A percentile compares a stretch with the other conserved stretches of the same genome.
phyloP scores from a whole-genome alignment of 2,888 invertebrate species.

The Drosophila nr. perissopoda region DNA sequence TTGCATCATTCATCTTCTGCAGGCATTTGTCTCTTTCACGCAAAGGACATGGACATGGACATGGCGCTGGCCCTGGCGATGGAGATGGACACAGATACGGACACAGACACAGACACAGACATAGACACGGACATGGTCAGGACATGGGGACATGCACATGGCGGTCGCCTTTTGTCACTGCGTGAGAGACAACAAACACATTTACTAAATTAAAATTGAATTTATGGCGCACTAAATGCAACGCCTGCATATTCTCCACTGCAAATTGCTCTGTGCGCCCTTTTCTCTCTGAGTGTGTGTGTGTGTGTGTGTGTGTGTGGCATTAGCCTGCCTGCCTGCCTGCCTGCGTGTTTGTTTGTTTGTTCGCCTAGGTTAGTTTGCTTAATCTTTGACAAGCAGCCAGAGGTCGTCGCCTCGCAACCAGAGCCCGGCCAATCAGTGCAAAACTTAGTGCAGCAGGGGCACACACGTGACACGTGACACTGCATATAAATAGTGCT shows the following conservation, averaged over 20 bases:
- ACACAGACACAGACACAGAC: conserved; percentile 6
- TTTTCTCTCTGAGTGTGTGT: background rate
- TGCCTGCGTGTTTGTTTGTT: conserved; percentile 57
- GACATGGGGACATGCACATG: conserved; percentile 44
- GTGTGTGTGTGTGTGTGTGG: conserved; percentile 10
- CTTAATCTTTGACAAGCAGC: conserved; percentile 81
- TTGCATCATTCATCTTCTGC: conserved; percentile 71
- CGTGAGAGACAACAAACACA: conserved; percentile 71
- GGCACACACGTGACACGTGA: conserved; percentile 26
- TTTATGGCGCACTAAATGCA: conserved; percentile 81
- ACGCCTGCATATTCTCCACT: conserved; percentile 46
- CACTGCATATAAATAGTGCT: conserved; percentile 3
- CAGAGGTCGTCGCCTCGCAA: conserved; percentile 69
- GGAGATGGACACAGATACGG: background rate
- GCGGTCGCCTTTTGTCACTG: conserved; percentile 60
- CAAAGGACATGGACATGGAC: conserved; percentile 32
- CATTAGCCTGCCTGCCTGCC: conserved; percentile 1
- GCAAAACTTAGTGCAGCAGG: conserved; percentile 34
- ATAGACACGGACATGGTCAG: background rate
- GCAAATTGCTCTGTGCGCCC: conserved; percentile 45
- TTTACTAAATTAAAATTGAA: conserved; percentile 81
- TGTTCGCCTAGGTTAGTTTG: conserved; percentile 73
- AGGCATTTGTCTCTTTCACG: conserved; percentile 76
- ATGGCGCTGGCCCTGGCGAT: background rate
- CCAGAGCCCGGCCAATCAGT: conserved; percentile 57